phyloP scores from a whole-genome alignment of 1,140 invertebrate species.

The Drosophila simulans region DNA sequence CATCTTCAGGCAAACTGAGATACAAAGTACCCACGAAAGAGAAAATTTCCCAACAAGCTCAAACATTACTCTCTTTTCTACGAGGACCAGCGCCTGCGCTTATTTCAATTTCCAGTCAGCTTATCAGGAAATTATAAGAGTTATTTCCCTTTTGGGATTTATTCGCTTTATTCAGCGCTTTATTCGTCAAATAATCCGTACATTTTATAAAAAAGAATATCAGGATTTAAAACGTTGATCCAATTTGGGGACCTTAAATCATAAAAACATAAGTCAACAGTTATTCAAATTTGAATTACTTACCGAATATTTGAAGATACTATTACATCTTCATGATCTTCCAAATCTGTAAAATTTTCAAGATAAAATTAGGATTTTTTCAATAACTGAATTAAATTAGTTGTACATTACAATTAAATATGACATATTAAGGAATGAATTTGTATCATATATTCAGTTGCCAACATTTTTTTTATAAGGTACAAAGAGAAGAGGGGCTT shows the following conservation, averaged over 20 bases:
- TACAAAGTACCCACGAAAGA: constrained; percentile 24
- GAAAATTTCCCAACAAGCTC: constrained; percentile 32
- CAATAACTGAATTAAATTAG: too few relatives aligned
- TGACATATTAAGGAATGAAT: too few relatives aligned
- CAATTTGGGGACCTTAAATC: background rate
- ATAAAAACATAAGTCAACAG: too few relatives aligned
- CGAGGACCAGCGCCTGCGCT: constrained; percentile 40
- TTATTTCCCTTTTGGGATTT: constrained; percentile 26
- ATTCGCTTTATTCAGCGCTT: constrained; percentile 71
- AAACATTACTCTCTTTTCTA: constrained; percentile 25
- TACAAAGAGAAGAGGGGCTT: too few relatives aligned
- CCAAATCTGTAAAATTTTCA: constrained; percentile 18
- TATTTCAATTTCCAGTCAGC: constrained; percentile 41
- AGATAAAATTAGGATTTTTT: background rate
- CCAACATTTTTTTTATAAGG: too few relatives aligned
- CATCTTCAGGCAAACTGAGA: constrained; percentile 16
- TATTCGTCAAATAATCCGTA: background rate
- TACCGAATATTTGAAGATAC: background rate
- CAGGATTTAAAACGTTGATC: background rate
- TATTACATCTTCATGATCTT: constrained; percentile 43
- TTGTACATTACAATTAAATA: too few relatives aligned
- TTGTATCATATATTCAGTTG: too few relatives aligned
- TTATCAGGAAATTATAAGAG: constrained; percentile 60
- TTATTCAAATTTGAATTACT: background rate
- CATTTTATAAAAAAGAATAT: constrained; percentile 19